Base-by-base conservation (phyloP, 1,140 invertebrate genomes). In the Whitmania pigra region DNA sequence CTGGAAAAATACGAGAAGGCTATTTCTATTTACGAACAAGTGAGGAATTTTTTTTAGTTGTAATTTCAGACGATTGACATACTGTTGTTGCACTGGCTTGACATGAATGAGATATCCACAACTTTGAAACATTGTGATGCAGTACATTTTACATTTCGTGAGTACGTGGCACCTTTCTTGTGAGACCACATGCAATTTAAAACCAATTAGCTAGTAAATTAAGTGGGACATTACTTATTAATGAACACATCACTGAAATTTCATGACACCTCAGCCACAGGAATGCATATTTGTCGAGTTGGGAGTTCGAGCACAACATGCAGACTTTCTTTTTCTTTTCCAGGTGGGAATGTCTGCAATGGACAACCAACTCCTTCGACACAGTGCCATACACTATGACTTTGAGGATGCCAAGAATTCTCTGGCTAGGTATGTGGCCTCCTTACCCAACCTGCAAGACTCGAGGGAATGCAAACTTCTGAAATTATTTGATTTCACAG, bases 1-100 rank as follows among this genome's bases (percentile, higher is more conserved):
- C 83, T 97, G 73, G 94, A 97, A 83, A 91, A 97, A 79, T 98
- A 97, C 82, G 90, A 94, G 67, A 95, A 97, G 83, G 94, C 96
- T 53, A 94, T 98, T 82, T 87, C 91, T 80, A 95, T 97, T 76
- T 99, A 97, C 82, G 94, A 97, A 85, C 88, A 94, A 85, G 89
- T 86, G 76, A 71, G 74, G 9, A 7, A 22, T 22, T n/a, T 15
- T 4, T n/a, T 4, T 63, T 63, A 18, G 15, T 13, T 63, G 6
- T 9, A 20, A 57, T 63, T 63, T 31, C 22, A 63, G 29, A 25
- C 1, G 11, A 18, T 5, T n/a, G n/a, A n/a, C n/a, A n/a, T n/a
- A n/a, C n/a, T n/a, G n/a, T 36, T 36, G 31, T n/a, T n/a, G n/a
- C 6, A 36, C 6, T 6, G 31, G 31, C 31, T 36, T 2, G 6